Evolutionary conservation across 2,797 vertebrate genomes (phyloP).

Genomic region (Synaphobranchus kaupii): DNA sequence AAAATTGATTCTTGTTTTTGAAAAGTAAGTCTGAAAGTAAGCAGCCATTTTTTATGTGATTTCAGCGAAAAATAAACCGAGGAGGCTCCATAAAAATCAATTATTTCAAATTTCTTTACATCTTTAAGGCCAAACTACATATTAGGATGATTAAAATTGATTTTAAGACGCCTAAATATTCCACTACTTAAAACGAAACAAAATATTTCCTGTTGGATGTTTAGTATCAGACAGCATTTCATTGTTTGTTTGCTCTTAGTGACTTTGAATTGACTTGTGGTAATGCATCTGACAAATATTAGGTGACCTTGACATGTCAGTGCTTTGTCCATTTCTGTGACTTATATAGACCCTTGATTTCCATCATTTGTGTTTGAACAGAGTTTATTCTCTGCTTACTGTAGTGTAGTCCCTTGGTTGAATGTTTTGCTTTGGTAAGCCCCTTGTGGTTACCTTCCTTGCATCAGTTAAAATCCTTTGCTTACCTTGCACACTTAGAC

Average conservation of each 20-base stretch:
- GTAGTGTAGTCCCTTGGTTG: background rate
- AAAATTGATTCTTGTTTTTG: too few relatives aligned
- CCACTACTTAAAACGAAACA: too few relatives aligned
- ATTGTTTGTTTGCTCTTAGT: background rate
- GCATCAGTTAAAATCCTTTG: background rate
- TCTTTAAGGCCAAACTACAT: background rate
- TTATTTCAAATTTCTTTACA: background rate
- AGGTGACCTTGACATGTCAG: background rate
- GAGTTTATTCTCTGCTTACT: background rate
- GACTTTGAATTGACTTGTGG: background rate
- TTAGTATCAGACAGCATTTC: background rate
- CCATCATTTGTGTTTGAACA: background rate
- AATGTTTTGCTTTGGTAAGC: background rate
- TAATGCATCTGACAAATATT: background rate
- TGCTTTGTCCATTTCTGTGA: background rate
- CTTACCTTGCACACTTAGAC: background rate
- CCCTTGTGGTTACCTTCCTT: background rate
- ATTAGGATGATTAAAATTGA: background rate
- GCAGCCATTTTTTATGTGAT: background rate
- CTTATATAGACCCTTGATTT: background rate
- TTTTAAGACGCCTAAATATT: too few relatives aligned
- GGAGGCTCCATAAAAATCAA: background rate
- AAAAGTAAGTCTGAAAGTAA: background rate
- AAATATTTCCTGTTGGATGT: background rate
- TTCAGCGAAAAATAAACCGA: background rate